phyloP scores from a whole-genome alignment of 2,888 invertebrate species.

The Plusia festucae region DNA sequence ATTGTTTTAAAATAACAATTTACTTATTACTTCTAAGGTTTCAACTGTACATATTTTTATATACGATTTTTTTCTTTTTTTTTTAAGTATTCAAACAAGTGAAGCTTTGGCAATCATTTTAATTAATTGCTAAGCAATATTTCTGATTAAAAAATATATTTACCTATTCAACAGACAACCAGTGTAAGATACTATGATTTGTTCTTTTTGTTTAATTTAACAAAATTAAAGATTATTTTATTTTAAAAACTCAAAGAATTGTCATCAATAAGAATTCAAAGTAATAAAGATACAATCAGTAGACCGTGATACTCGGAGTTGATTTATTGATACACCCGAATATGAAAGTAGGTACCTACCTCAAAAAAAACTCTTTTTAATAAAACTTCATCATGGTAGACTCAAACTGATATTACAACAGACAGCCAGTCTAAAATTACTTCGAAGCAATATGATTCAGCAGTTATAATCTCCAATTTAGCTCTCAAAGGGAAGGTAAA shows the following conservation, averaged over 20 bases:
- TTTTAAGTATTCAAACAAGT: no score
- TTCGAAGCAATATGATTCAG: slow-evolving; percentile 9
- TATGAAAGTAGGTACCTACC: not conserved
- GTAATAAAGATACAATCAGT: not conserved
- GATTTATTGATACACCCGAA: not conserved
- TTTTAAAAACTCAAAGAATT: not conserved
- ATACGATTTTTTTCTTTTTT: no score
- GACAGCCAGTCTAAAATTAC: slow-evolving; percentile 17
- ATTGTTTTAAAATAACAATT: no score
- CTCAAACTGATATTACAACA: not conserved
- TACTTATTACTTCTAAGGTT: no score
- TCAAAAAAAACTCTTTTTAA: not conserved
- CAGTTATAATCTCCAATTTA: slow-evolving; percentile 24
- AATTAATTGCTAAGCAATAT: no score
- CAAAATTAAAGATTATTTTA: not conserved
- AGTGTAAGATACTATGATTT: no score
- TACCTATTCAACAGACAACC: no score
- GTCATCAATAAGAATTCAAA: not conserved
- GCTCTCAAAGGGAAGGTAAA: slow-evolving; percentile 41
- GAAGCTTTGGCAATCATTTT: no score
- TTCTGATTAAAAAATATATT: no score
- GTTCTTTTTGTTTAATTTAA: no score
- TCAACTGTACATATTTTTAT: no score
- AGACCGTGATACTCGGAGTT: not conserved
- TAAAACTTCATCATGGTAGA: no score